phyloP scores from a whole-genome alignment of 2,113 vertebrate species.

The Pyrgilauda ruficollis region DNA sequence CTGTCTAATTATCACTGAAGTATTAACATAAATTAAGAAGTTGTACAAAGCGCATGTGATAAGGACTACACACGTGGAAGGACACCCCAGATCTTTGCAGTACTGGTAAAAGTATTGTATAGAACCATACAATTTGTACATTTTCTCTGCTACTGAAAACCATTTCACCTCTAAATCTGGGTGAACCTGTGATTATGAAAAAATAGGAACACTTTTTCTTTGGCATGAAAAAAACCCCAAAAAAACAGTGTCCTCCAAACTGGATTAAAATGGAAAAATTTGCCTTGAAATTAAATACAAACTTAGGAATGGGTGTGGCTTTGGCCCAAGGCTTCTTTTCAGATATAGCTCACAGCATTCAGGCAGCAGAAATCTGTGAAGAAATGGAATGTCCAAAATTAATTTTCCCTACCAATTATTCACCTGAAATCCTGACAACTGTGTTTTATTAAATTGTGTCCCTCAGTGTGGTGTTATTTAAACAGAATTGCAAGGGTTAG shows the following conservation, averaged over 20 bases:
- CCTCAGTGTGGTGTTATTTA: not conserved
- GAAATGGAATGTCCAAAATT: not conserved
- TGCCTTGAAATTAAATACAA: not conserved
- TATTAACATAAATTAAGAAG: not conserved
- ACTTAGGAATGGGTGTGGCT: not conserved
- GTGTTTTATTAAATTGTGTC: not conserved
- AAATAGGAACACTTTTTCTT: not conserved
- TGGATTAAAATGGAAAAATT: not conserved
- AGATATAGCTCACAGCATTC: not conserved
- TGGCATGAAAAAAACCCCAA: not conserved
- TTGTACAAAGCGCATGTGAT: not conserved
- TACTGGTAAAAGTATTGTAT: not conserved
- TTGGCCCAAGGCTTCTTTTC: not conserved
- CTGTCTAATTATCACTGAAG: not conserved
- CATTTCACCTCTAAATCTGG: not conserved
- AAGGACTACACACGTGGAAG: conserved; percentile 39
- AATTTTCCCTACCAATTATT: not conserved
- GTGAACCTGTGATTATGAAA: not conserved
- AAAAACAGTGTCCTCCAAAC: not conserved
- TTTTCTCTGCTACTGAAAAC: not conserved
- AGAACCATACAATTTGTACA: not conserved
- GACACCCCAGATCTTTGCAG: not conserved
- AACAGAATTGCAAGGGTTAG: not conserved
- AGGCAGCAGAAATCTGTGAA: not conserved
- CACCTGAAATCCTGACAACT: not conserved